Base-by-base conservation (phyloP, 2,888 invertebrate species). In the Teinopalpus imperialis region DNA sequence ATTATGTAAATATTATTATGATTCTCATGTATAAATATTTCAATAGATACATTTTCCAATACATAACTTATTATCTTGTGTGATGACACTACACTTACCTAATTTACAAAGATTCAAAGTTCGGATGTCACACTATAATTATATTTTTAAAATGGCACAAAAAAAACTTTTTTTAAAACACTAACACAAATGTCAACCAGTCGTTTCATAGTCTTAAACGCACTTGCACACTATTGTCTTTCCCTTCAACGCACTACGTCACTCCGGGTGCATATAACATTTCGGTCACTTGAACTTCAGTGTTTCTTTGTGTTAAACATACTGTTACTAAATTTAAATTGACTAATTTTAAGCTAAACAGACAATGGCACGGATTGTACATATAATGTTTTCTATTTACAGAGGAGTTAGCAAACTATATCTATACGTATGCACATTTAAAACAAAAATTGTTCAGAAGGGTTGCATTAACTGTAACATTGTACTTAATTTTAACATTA, bases 331-430 rank as follows among this genome's bases (percentile, higher is more conserved):
- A 71, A 58, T 65, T 69, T 72, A 79, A 76, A 78, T 81, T 81
- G 79, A 86, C 86, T 86, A 85, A 57, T 53, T 74, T 77, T 81
- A 83, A 81, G 76, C 83, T 86, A 86, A 76, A 83, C 69, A 78
- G 80, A 87, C 82, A 85, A 88, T 88, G 88, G 88, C 88, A 88
- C 88, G 88, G 88, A 88, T 86, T 85, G 85, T 82, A 85, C 87
- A 87, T 80, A 73, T 62, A 83, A 74, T 66, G 69, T 74, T 64
- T 64, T 70, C 64, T 88, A 87, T 88, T 61, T 87, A 88, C 88
- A 88, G 49, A 67, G 80, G 72, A 71, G 71, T 75, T 70, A 68
- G 70, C 75, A 69, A 61, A 75, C 76, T 79, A n/a, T n/a, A 83
- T 68, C 69, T 74, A 74, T 51, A 63, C 50, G 57, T 63, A 34